Evolutionary conservation across 2,797 vertebrate species (phyloP).

Genomic region (Tarsius wallacei): DNA sequence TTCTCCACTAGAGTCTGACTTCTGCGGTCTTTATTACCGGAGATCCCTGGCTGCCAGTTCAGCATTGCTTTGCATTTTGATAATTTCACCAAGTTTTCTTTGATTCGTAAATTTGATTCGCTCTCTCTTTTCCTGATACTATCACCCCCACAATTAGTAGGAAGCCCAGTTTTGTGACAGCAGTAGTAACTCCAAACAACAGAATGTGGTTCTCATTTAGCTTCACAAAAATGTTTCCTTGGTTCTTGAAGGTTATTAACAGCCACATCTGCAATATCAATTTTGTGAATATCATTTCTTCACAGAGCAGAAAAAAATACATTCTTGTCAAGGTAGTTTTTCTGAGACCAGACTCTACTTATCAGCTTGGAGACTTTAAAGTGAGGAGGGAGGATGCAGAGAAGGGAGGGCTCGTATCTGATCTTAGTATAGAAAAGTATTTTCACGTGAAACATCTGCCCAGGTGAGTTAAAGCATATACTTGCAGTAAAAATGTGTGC

Average conservation of each 20-base stretch:
- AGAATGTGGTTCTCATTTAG: background rate
- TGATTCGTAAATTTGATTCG: background rate
- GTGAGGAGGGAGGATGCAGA: background rate
- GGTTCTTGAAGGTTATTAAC: background rate
- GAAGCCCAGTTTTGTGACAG: background rate
- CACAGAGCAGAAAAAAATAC: background rate
- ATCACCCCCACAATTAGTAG: background rate
- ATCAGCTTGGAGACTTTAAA: background rate
- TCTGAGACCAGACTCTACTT: background rate
- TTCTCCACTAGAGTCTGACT: background rate
- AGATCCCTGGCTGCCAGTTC: background rate
- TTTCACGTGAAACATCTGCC: background rate
- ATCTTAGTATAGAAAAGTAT: background rate
- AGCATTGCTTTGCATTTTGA: background rate
- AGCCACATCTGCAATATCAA: background rate
- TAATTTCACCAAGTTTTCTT: background rate
- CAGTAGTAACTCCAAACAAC: background rate
- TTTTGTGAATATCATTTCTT: background rate
- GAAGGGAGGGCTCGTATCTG: background rate
- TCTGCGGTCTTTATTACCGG: background rate
- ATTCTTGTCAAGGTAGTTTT: background rate
- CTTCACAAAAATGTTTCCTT: background rate
- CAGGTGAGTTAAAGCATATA: background rate
- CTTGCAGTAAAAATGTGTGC: background rate
- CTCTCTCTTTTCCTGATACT: background rate